Base-by-base conservation (phyloP, 2,888 invertebrate genomes). In the Corbicula japonica region DNA sequence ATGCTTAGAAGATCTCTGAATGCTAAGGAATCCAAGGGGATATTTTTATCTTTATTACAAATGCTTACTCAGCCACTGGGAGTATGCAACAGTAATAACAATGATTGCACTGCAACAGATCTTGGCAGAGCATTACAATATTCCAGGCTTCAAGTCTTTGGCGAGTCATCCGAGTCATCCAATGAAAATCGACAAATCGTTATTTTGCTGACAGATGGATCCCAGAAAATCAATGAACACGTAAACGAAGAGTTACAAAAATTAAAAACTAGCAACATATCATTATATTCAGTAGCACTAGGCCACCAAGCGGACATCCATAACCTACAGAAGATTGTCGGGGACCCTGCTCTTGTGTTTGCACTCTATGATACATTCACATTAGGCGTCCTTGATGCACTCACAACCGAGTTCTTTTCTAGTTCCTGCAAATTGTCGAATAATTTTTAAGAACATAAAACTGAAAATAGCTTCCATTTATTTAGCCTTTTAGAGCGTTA, bases 281-380 rank as follows among this genome's bases (percentile, higher is more conserved):
- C 35, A 5, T 30, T 61, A 18, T 46, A 46, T 28, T 4, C 15
- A 0, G n/a, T 61, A 8, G 61, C 61, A n/a, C 30, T 61, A 44
- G 61, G 61, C 28, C 28, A 44, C n/a, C 12, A 30, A 3, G 28
- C 61, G 0, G 61, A 44, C 12, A 61, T 61, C 18, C 28, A 10
- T 2, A 44, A 8, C 18, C 44, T 61, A 38, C 61, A 61, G 38
- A 61, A 28, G 1, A 44, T 61, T 44, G 46, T 23, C 8, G 61
- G 61, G 10, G 61, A 61, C n/a, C 61, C 46, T 5, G 61, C 61
- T 6, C 61, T 61, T 1, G 44, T 61, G n/a, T 61, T 61, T 30
- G 41, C 61, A 1, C 38, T 61, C 0, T 38, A 61, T 30, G 61
- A 61, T n/a, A 46, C 41, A 15, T 44, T 30, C 1, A 12, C 41